phyloP scores from a whole-genome alignment of 2,797 vertebrate species.

The Rhynchonycteris naso region DNA sequence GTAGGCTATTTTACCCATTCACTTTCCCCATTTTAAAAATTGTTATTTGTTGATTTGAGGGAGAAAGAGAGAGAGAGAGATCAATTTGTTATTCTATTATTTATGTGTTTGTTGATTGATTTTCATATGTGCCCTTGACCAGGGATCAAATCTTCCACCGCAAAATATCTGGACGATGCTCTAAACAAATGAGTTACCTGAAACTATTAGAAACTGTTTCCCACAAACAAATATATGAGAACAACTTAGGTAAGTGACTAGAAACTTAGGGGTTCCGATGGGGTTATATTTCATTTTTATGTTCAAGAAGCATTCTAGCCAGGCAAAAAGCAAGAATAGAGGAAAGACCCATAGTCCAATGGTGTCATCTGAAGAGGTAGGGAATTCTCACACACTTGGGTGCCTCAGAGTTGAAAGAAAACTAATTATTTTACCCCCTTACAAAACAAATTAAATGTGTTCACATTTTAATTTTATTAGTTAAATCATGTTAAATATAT shows the following conservation, averaged over 20 bases:
- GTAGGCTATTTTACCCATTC: neutral
- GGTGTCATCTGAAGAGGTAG: neutral
- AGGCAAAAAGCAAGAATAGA: neutral
- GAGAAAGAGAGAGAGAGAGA: no score
- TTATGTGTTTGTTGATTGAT: no score
- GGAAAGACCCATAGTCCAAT: neutral
- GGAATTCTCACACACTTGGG: neutral
- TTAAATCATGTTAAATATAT: neutral
- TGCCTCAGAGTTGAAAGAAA: neutral
- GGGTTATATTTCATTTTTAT: neutral
- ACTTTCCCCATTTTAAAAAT: no score
- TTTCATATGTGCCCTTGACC: no score
- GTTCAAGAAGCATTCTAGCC: neutral
- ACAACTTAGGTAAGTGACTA: neutral
- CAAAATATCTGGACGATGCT: no score
- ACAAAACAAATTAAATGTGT: neutral
- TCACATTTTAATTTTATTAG: neutral
- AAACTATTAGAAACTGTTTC: neutral
- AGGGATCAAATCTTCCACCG: no score
- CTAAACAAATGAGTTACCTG: no score
- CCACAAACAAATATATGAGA: neutral
- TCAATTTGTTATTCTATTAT: no score
- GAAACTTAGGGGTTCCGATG: neutral
- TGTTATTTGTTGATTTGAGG: no score
- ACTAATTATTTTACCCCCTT: neutral